These are phyloP conservation scores for Malurus elegans DNA, from an alignment of 2,113 vertebrate species.

Conservation along the genomic window DNA sequence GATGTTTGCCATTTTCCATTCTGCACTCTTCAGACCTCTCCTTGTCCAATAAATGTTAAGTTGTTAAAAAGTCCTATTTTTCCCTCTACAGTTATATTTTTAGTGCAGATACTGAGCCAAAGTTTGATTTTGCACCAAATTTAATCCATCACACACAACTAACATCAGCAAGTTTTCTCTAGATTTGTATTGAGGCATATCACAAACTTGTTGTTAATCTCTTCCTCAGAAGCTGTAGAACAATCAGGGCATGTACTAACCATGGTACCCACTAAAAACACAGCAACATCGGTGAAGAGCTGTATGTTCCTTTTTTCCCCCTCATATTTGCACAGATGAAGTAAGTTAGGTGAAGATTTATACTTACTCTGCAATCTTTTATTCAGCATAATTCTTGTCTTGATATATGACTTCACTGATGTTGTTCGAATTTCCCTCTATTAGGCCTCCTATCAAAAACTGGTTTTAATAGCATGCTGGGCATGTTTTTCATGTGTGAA, in stretches of 20 bases:
- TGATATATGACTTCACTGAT: not conserved
- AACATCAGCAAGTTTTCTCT: not conserved
- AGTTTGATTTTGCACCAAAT: conserved; percentile 34
- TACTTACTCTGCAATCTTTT: not conserved
- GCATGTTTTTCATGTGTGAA: not conserved
- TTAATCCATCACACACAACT: conserved; percentile 2
- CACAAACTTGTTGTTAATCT: not conserved
- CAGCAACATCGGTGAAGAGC: not conserved
- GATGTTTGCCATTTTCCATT: conserved; percentile 50
- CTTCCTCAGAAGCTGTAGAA: not conserved
- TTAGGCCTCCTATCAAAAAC: not conserved
- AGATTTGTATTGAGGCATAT: not conserved
- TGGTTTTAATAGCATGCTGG: not conserved
- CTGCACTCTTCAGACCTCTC: not conserved
- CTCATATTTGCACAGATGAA: not conserved
- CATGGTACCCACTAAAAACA: not conserved
- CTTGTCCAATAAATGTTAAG: conserved; percentile 17
- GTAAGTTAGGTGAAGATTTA: not conserved
- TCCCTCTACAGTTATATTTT: conserved; percentile 10
- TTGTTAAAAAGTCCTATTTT: conserved; percentile 34
- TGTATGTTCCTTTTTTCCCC: not conserved
- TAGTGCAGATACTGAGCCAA: not conserved
- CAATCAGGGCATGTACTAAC: not conserved
- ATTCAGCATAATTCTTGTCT: not conserved
- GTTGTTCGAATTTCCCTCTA: not conserved